Conservation (phyloP, 2,797 vertebrate genomes). For the Coendou prehensilis region DNA sequence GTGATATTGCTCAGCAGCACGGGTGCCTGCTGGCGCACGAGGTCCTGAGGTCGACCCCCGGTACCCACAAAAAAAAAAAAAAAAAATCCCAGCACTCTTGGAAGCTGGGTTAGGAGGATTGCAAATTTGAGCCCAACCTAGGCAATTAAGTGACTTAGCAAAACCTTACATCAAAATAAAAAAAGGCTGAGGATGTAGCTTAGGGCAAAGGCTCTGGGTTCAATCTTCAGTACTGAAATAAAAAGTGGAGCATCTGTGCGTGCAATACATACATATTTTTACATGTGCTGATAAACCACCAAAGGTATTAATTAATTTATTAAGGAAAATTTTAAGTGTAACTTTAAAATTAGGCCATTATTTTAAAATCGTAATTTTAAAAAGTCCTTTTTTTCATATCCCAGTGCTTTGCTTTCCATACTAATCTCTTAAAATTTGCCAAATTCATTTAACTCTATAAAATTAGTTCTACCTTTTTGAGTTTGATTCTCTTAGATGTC, state of each 20-base stretch:
- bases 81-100: not conserved
- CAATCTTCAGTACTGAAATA: not conserved
- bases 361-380: conserved; percentile 23
- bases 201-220: not conserved
- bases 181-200: not conserved
- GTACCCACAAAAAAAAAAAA: too few relatives aligned
- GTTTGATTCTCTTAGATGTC: not conserved
- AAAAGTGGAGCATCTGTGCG: not conserved
- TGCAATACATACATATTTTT: not conserved
- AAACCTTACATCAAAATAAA: not conserved
- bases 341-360: conserved; percentile 10
- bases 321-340: not conserved
- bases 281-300: not conserved
- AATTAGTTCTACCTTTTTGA: not conserved
- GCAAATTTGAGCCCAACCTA: not conserved
- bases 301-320: conserved; percentile 8
- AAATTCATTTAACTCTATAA: not conserved
- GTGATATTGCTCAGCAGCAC: too few relatives aligned
- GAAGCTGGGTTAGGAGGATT: not conserved
- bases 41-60: too few relatives aligned
- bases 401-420: not conserved
- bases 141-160: not conserved
- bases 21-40: too few relatives aligned
- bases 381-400: not conserved
- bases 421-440: not conserved